Percentiles rank a stretch among this genome's conserved stretches.
Conservation (phyloP, 2,888 invertebrate species). For the Leucoma salicis region DNA sequence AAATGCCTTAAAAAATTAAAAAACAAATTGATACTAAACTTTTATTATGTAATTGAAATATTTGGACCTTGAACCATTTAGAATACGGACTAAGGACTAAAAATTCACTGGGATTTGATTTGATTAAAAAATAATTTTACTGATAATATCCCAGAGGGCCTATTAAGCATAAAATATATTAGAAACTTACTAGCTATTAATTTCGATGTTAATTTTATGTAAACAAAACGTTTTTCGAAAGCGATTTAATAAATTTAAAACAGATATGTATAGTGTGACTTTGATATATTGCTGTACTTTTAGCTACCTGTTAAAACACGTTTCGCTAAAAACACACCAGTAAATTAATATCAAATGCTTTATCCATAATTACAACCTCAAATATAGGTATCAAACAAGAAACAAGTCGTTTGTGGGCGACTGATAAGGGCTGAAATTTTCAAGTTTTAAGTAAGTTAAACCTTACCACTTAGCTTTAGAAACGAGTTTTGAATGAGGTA, state of each 20-base stretch:
- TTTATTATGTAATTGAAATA: too few relatives aligned
- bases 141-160: too few relatives aligned
- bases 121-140: too few relatives aligned
- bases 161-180: too few relatives aligned
- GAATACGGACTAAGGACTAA: too few relatives aligned
- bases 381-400: conserved; percentile 20
- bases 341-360: conserved; percentile 21
- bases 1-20: too few relatives aligned
- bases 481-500: background rate
- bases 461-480: background rate
- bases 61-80: too few relatives aligned
- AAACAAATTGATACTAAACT: too few relatives aligned
- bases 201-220: too few relatives aligned
- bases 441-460: background rate
- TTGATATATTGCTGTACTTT: conserved; percentile 4
- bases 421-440: conserved; percentile 28
- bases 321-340: conserved; percentile 9
- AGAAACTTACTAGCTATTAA: too few relatives aligned
- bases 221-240: background rate
- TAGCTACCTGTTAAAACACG: conserved; percentile 8
- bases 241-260: background rate
- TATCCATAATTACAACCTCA: conserved; percentile 30
- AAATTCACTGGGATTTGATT: too few relatives aligned
- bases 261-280: background rate
- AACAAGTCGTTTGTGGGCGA: conserved; percentile 23